These are phyloP conservation scores for Podarcis muralis DNA, from an alignment of 2,113 vertebrate species.

Conservation along the genomic window DNA sequence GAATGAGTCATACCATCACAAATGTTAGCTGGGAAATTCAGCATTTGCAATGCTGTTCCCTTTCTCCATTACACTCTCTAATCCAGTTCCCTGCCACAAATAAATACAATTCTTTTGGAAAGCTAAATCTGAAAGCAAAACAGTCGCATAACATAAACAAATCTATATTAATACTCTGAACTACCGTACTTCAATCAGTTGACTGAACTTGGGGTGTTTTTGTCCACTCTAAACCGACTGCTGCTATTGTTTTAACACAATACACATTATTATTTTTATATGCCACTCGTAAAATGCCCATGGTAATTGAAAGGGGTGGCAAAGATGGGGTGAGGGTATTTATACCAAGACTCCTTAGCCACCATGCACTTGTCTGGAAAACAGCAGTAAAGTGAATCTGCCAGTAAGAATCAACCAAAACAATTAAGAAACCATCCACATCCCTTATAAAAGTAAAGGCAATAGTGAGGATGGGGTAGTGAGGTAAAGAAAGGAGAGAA, in stretches of 20 bases:
- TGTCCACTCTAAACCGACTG: too few relatives aligned
- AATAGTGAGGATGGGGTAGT: neutral
- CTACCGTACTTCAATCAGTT: neutral
- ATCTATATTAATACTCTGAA: neutral
- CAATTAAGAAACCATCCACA: neutral
- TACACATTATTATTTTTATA: neutral
- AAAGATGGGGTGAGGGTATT: neutral
- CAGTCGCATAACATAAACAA: neutral
- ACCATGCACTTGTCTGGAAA: neutral
- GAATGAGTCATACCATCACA: slow-evolving; percentile 10
- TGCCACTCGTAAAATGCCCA: neutral
- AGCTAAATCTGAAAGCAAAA: neutral
- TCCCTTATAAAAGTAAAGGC: slow-evolving; percentile 2
- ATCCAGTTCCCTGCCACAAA: neutral
- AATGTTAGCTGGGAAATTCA: neutral
- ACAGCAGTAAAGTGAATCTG: neutral
- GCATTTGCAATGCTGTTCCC: neutral
- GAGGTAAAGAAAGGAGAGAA: too few relatives aligned
- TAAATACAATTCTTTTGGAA: slow-evolving; percentile 12
- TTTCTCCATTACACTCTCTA: slow-evolving; percentile 1
- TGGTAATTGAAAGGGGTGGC: neutral
- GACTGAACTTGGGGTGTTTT: neutral
- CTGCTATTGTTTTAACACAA: too few relatives aligned
- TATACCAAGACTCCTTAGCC: neutral
- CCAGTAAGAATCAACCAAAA: neutral